Conservation (phyloP, 2,888 invertebrate genomes). For the Noctua fimbriata region DNA sequence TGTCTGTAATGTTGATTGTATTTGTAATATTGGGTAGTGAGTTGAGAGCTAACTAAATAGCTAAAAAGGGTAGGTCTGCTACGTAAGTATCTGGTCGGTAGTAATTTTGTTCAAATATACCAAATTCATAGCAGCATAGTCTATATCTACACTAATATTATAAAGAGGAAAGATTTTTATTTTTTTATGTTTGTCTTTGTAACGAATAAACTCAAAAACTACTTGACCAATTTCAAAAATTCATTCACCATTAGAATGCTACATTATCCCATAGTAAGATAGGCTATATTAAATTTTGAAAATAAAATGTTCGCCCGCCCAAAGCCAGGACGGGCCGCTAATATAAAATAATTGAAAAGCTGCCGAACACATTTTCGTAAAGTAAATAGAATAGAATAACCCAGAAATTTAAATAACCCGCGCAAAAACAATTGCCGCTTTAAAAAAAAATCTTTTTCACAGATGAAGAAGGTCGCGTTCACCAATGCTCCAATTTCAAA, state of each 20-base stretch:
- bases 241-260: too few relatives aligned
- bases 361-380: not conserved
- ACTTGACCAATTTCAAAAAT: too few relatives aligned
- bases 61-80: conserved; percentile 20
- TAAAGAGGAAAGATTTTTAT: too few relatives aligned
- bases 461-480: conserved; percentile 45
- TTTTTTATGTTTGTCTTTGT: too few relatives aligned
- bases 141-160: too few relatives aligned
- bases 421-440: conserved; percentile 6
- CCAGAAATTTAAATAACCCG: not conserved
- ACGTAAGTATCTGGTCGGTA: not conserved
- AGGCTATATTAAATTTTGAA: too few relatives aligned
- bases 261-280: too few relatives aligned
- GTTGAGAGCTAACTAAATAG: conserved; percentile 22
- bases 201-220: too few relatives aligned
- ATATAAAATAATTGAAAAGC: not conserved
- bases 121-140: not conserved
- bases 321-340: too few relatives aligned
- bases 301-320: too few relatives aligned
- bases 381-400: not conserved
- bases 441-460: conserved; percentile 1
- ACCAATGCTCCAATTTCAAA: conserved; percentile 56
- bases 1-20: conserved; percentile 46
- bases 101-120: not conserved
- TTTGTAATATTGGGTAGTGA: conserved; percentile 34